Base-by-base conservation (phyloP, 2,113 vertebrate species). In the Gambusia holbrooki region DNA sequence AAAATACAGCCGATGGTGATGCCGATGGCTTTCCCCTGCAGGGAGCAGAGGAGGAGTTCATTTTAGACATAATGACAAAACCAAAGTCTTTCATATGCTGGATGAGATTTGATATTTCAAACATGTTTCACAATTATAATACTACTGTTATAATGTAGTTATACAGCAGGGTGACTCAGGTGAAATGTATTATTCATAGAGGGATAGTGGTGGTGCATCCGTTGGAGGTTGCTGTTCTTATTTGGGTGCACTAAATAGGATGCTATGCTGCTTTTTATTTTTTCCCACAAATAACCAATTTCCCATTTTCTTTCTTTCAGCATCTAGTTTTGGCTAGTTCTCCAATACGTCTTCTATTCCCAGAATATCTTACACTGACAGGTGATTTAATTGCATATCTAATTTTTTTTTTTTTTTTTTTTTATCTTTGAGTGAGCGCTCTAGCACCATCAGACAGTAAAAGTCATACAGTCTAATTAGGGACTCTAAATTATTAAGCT, bases 11-110 rank as follows among this genome's bases (percentile, higher is more conserved):
- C 98, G 88, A 99, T 95, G 83, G 96, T 90, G 72, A 99, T 95
- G 35, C 98, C 98, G 76, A 98, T 97, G 92, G 94, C 98, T 93
- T 99, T 99, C 2, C 97, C 98, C 98, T 99, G 89, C 77, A 54
- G 84, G 12, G 4, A 32, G 65, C 62, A 35, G 11, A 75, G n/a
- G 2, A 42, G n/a, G 15, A 37, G 7, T 25, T 35, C n/a, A 54
- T 0, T 8, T 32, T 30, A 45, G 29, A 42, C 48, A 42, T 25
- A 22, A 9, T n/a, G 8, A 19, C 10, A 1, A 58, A 58, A n/a
- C 51, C 2, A 8, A n/a, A 10, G 22, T 10, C 48, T 22, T 54
- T 19, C 17, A 25, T 54, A 54, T 54, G 22, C 5, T 9, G 15
- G 48, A 5, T 51, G 48, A 22, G 7, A 51, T 22, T 25, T 58